Conservation (phyloP, 2,888 invertebrate species). For the Melieria omissa region DNA sequence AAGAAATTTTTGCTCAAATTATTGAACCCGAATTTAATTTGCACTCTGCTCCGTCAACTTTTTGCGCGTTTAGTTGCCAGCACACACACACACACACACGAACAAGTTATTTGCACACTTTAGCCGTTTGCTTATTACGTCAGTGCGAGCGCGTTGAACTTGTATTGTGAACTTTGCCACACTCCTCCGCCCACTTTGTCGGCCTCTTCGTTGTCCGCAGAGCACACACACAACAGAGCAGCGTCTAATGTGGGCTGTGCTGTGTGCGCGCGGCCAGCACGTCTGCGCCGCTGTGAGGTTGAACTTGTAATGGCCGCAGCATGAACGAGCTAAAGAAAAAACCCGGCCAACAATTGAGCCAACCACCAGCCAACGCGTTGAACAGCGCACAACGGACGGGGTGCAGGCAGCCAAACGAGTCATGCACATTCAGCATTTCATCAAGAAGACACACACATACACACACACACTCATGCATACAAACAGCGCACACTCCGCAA, state of each 20-base stretch:
- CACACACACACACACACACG: constrained; percentile 4
- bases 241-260: not conserved
- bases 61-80: not conserved
- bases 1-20: no score
- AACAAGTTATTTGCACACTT: not conserved
- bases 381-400: constrained; percentile 21
- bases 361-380: constrained; percentile 31
- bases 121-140: not conserved
- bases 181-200: not conserved
- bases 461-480: constrained; percentile 31
- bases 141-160: not conserved
- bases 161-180: not conserved
- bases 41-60: not conserved
- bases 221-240: not conserved
- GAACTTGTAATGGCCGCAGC: constrained; percentile 52
- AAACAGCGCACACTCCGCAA: not conserved
- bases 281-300: constrained; percentile 57
- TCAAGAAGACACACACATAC: constrained; percentile 19
- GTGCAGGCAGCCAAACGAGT: not conserved
- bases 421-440: constrained; percentile 16
- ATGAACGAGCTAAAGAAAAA: constrained; percentile 43
- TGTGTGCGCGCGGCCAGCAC: constrained; percentile 44
- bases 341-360: not conserved
- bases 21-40: not conserved
- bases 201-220: not conserved